Base-by-base conservation (phyloP, 1,140 invertebrate genomes). In the Bombus huntii region DNA sequence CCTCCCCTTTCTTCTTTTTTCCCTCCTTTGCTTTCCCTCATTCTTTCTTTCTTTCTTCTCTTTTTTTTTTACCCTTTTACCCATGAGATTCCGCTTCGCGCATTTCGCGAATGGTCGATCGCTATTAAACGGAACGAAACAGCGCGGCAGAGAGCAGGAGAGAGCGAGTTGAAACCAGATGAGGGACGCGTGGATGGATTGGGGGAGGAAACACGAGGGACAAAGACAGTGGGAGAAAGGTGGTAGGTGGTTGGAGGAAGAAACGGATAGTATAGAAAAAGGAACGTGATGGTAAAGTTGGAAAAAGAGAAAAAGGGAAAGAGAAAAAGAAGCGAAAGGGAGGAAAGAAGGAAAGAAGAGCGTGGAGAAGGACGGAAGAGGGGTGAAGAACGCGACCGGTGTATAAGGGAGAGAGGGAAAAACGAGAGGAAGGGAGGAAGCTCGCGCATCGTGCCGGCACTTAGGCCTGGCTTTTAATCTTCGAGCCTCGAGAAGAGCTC, bases 381-480 rank as follows among this genome's bases (percentile, higher is more conserved):
- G 71, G 74, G 66, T 28, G 13, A 82, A 83, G 84, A 75, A 71
- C 15, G 42, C 12, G 68, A 65, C 18, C 44, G 37, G 72, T 34
- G 70, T 37, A 42, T 59, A 83, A 73, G 81, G 47, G 47, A 31
- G 72, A 83, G 85, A 83, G 73, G 83, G 39, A n/a, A 68, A 70
- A 83, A 39, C 65, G 42, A 34, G 53, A 90, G 87, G 81, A 65
- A 75, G 75, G 72, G 70, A 78, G 77, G 91, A 74, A 90, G 83
- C 87, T 81, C 89, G 89, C 90, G 88, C 86, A 90, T 89, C 89
- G 89, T 87, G 87, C 89, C 89, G 90, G 93, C 92, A 94, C 93
- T 94, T 94, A 94, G 92, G 89, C 90, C 90, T 87, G 88, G 92
- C 93, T 94, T 94, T 94, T 94, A 94, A 94, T 94, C 93, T 94